phyloP scores from a whole-genome alignment of 2,888 invertebrate genomes.

The Leptinotarsa rubiginosa region DNA sequence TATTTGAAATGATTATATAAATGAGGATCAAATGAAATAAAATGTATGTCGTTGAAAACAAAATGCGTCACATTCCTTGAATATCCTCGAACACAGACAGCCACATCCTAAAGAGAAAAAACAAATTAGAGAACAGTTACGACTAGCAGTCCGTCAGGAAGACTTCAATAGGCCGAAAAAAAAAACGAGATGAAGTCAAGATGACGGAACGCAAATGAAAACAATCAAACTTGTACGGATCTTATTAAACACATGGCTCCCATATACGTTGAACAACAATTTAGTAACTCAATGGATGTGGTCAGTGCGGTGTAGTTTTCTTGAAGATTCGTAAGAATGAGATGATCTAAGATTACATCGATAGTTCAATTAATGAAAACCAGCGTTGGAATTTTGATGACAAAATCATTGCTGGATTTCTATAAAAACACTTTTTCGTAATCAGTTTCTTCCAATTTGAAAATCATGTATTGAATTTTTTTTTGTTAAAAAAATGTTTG shows the following conservation, averaged over 20 bases:
- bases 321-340: background rate
- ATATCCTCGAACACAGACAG: constrained; percentile 18
- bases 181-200: constrained; percentile 33
- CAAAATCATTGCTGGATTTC: too few relatives aligned
- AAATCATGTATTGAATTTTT: too few relatives aligned
- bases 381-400: too few relatives aligned
- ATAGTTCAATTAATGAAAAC: too few relatives aligned
- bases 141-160: constrained; percentile 23
- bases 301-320: constrained; percentile 26
- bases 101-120: background rate
- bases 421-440: too few relatives aligned
- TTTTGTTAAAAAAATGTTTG: too few relatives aligned
- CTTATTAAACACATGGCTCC: constrained; percentile 45
- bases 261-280: constrained; percentile 36
- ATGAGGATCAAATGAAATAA: background rate
- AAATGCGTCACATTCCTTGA: constrained; percentile 6
- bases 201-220: constrained; percentile 36
- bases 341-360: background rate
- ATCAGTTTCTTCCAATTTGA: too few relatives aligned
- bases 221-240: constrained; percentile 32
- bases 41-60: background rate
- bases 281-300: constrained; percentile 37
- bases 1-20: background rate
- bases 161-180: constrained; percentile 17
- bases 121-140: constrained; percentile 1